Base-by-base conservation (phyloP, 2,888 invertebrate species). In the Drosophila conformis region DNA sequence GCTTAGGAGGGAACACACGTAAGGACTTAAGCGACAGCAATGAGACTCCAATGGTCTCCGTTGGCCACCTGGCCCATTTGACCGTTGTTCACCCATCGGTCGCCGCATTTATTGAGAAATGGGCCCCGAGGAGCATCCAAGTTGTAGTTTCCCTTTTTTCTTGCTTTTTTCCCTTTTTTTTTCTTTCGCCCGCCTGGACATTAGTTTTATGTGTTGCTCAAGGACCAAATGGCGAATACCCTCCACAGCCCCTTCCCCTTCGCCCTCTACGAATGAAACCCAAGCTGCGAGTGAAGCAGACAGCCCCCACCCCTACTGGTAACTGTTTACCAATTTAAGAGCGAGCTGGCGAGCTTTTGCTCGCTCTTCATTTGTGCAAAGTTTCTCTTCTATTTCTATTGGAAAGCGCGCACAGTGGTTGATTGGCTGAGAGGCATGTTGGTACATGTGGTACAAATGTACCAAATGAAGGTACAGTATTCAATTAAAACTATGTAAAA, bases 141-240 rank as follows among this genome's bases (percentile, higher is more conserved):
- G 68, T 53, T 68, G 72, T 67, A 76, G 76, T 76, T 56, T 38
- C 18, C 5, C 4, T 18, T 31, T 31, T 52, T 25, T 7, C 7
- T 31, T 13, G n/a, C 6, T 5, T 31, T 13, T 21, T 35, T 31
- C 10, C 31, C 25, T 25, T 31, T 8, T 8, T 5, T 8, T 0
- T 25, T 46, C 25, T 25, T 66, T 56, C 74, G 49, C n/a, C 73
- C 78, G 73, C 69, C 81, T 78, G 82, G 80, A 80, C 80, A 78
- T 80, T 78, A 81, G 76, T 81, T 81, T 80, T 68, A 80, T 81
- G 82, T 56, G 66, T 56, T 49, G 72, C 67, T 80, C 76, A 80
- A 81, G 80, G 81, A 78, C 78, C 78, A 15, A 29, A 46, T 25
- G 42, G 25, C 31, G 25, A 46, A 25, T 8, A 8, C 8, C 29